These are phyloP conservation scores for Lissonota sp. DNA, from an alignment of 2,888 invertebrate species.

Conservation along the genomic window DNA sequence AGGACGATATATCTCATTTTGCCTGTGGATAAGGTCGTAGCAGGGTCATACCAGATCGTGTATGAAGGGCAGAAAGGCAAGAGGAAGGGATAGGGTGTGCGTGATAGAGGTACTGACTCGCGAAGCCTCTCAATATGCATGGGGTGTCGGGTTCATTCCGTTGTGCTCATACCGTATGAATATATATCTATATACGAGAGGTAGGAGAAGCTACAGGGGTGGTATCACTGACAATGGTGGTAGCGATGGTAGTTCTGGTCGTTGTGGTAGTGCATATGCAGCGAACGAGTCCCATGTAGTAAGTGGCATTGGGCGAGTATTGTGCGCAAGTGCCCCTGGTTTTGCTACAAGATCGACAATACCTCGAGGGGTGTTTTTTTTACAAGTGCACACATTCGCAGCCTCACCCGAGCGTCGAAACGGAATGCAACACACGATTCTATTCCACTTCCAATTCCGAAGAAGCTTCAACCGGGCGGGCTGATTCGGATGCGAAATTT, in stretches of 20 bases:
- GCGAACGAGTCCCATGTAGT: not conserved
- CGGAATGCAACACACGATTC: constrained; percentile 47
- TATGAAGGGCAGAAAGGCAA: constrained; percentile 6
- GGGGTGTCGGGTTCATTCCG: constrained; percentile 60
- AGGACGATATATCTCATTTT: not conserved
- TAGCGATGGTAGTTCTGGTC: not conserved
- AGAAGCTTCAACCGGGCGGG: constrained; percentile 8
- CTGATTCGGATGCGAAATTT: constrained; percentile 34
- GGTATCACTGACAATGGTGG: no score
- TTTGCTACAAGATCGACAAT: constrained; percentile 52
- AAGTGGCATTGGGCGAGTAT: constrained; percentile 19
- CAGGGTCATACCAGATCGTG: no score
- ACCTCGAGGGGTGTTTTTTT: constrained; percentile 29
- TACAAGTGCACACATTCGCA: constrained; percentile 35
- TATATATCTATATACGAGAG: not conserved
- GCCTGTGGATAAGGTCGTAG: not conserved
- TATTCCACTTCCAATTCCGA: constrained; percentile 46
- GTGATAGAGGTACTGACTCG: constrained; percentile 24
- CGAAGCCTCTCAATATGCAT: constrained; percentile 63
- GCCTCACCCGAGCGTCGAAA: not conserved
- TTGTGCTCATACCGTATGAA: constrained; percentile 8
- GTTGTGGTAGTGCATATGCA: not conserved
- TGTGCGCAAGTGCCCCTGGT: constrained; percentile 6
- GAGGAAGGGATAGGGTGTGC: not conserved
- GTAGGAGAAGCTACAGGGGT: no score